phyloP scores from a whole-genome alignment of 2,888 invertebrate genomes.

The Erpobdella octoculata region DNA sequence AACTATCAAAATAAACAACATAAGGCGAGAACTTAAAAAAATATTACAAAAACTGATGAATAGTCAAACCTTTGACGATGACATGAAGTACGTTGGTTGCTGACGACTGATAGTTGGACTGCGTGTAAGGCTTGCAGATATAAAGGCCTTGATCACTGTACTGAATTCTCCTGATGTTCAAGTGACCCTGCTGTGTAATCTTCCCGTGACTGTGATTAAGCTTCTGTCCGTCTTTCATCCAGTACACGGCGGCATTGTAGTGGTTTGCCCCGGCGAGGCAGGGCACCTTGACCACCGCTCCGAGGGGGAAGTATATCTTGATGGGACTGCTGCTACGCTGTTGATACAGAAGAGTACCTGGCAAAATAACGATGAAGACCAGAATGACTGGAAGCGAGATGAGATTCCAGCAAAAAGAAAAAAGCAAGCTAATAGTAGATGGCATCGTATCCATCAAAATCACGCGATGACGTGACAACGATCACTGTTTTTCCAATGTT shows the following conservation, averaged over 20 bases:
- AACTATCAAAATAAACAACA: no score
- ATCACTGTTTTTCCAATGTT: no score
- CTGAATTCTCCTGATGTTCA: background rate
- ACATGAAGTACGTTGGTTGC: background rate
- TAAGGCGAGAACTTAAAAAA: no score
- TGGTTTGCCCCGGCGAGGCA: slow-evolving; percentile 97
- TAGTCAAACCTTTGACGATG: slow-evolving; percentile 15
- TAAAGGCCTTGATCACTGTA: background rate
- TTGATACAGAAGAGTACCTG: background rate
- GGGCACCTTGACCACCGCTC: slow-evolving; percentile 74
- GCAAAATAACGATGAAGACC: no score
- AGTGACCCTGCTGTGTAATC: slow-evolving; percentile 7
- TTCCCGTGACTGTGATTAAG: slow-evolving; percentile 23
- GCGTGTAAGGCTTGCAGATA: slow-evolving; percentile 8
- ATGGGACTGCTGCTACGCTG: slow-evolving; percentile 69
- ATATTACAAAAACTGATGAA: no score
- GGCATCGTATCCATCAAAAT: no score
- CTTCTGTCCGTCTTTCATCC: slow-evolving; percentile 88
- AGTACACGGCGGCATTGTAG: slow-evolving; percentile 84
- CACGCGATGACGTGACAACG: no score
- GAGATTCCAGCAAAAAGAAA: no score
- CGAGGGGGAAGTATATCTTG: slow-evolving; percentile 85
- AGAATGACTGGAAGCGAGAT: no score
- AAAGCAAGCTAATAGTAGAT: no score
- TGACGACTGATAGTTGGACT: background rate